These are phyloP conservation scores for Pyxicephalus adspersus DNA, from an alignment of 2,113 vertebrate genomes.

Conservation along the genomic window DNA sequence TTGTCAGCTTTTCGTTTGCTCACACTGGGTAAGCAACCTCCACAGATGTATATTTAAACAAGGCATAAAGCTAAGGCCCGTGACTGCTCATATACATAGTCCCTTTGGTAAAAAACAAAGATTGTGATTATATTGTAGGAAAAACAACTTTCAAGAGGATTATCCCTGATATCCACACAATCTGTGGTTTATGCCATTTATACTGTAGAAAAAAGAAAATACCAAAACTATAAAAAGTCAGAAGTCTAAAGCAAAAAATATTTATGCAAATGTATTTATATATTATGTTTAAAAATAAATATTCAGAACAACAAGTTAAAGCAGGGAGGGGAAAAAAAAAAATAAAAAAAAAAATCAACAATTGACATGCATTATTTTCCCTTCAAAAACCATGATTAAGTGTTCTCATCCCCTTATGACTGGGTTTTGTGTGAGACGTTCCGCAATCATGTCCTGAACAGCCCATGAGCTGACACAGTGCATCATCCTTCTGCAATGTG, in stretches of 20 bases:
- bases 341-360: not conserved
- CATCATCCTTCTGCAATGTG: constrained; percentile 50
- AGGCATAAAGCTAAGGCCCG: too few species aligned
- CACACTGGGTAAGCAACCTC: too few species aligned
- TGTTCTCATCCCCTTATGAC: constrained; percentile 33
- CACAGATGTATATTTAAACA: too few species aligned
- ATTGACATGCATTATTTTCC: not conserved
- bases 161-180: too few species aligned
- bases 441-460: constrained; percentile 11
- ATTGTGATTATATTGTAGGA: too few species aligned
- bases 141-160: too few species aligned
- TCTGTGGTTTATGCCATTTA: too few species aligned
- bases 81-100: too few species aligned
- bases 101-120: too few species aligned
- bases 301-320: not conserved
- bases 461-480: not conserved
- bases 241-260: not conserved
- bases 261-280: not conserved
- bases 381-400: constrained; percentile 21
- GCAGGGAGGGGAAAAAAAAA: not conserved
- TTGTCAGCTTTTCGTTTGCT: too few species aligned
- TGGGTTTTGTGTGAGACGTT: constrained; percentile 25
- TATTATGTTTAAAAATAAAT: not conserved
- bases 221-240: too few species aligned
- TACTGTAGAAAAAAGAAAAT: too few species aligned